Conservation (phyloP, 2,797 vertebrate species). For the Chrysolophus pictus region DNA sequence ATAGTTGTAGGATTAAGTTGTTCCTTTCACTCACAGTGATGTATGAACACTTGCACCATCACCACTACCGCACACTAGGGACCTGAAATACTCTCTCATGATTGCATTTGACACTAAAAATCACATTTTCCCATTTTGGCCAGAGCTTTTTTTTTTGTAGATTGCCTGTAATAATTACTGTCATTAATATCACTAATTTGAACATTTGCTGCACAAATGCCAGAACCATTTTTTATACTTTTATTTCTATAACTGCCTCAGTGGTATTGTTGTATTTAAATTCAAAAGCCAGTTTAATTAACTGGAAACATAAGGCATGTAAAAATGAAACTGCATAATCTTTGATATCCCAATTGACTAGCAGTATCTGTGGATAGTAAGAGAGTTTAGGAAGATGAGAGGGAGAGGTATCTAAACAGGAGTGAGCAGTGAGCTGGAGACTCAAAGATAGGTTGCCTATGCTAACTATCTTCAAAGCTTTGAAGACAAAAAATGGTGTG, state of each 20-base stretch:
- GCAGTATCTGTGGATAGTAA: background rate
- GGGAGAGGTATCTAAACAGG: background rate
- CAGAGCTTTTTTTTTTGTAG: background rate
- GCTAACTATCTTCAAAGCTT: background rate
- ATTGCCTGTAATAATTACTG: background rate
- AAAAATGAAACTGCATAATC: background rate
- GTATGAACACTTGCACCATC: background rate
- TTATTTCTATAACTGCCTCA: constrained; percentile 13
- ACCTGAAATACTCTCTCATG: background rate
- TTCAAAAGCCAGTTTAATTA: constrained; percentile 18
- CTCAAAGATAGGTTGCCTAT: background rate
- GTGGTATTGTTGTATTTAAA: background rate
- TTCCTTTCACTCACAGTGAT: background rate
- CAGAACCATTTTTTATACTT: constrained; percentile 3
- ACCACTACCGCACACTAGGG: background rate
- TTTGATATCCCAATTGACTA: background rate
- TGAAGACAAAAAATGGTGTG: background rate
- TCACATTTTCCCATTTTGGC: background rate
- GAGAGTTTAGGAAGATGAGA: background rate
- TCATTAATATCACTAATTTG: constrained; percentile 20
- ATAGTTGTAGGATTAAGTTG: background rate
- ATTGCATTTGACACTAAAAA: constrained; percentile 21
- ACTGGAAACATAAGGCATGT: background rate
- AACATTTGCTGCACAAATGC: background rate
- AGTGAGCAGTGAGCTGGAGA: background rate